Evolutionary conservation across 1,140 invertebrate species (phyloP).

Genomic region (Akabosia matsudoensis): DNA sequence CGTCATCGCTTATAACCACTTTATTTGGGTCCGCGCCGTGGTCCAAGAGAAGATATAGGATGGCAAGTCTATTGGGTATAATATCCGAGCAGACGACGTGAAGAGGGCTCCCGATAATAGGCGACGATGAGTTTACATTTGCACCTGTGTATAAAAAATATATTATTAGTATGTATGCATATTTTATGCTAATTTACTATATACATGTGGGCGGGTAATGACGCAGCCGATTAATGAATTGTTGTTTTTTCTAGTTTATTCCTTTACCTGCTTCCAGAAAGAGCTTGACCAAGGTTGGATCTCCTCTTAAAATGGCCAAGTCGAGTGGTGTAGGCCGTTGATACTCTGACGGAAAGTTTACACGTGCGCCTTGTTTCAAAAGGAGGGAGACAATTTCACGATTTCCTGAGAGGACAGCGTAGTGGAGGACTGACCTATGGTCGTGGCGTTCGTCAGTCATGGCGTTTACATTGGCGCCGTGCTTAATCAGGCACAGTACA

Average conservation of each 20-base stretch:
- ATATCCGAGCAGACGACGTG: conserved; percentile 83
- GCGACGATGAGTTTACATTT: conserved; percentile 74
- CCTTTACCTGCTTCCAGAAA: conserved; percentile 66
- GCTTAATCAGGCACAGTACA: conserved; percentile 70
- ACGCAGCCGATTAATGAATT: neutral
- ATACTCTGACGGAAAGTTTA: conserved; percentile 66
- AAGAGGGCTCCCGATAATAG: conserved; percentile 76
- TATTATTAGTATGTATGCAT: neutral
- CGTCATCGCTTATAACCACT: conserved; percentile 69
- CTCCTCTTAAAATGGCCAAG: conserved; percentile 76
- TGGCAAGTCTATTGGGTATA: conserved; percentile 62
- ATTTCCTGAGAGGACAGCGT: conserved; percentile 78
- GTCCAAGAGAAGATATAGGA: conserved; percentile 66
- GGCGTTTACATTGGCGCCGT: conserved; percentile 77
- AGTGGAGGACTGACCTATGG: conserved; percentile 77
- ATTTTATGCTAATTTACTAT: neutral
- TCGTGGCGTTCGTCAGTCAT: conserved; percentile 76
- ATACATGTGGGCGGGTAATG: neutral
- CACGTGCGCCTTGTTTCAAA: conserved; percentile 71
- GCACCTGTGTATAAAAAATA: conserved; percentile 58
- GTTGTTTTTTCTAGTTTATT: too few relatives aligned
- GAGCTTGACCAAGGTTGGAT: conserved; percentile 67
- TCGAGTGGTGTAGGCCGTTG: conserved; percentile 79
- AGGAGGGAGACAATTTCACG: conserved; percentile 73
- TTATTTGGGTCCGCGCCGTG: conserved; percentile 75